Evolutionary conservation across 2,797 vertebrate genomes (phyloP).

Genomic region (Pipistrellus pygmaeus): DNA sequence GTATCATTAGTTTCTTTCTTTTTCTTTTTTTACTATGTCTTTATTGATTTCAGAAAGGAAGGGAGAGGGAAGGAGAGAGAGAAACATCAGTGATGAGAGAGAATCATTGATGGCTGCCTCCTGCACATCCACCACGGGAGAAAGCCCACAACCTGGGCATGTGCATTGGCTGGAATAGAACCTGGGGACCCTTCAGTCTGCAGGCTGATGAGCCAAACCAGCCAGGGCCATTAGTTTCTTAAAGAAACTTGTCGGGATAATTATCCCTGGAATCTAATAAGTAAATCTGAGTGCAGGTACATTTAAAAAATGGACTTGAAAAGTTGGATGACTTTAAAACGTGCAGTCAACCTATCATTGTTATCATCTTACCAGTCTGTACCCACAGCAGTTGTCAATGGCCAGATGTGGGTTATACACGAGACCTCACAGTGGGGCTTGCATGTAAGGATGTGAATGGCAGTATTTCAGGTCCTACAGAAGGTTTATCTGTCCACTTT

Average conservation of each 20-base stretch:
- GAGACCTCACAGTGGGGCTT: not conserved
- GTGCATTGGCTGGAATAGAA: no score
- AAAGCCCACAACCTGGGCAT: no score
- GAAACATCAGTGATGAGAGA: no score
- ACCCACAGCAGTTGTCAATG: not conserved
- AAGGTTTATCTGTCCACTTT: not conserved
- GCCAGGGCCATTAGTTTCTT: not conserved
- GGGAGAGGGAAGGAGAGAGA: no score
- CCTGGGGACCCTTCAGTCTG: no score
- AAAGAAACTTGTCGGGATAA: not conserved
- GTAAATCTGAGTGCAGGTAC: not conserved
- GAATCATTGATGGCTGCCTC: no score
- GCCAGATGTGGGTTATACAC: not conserved
- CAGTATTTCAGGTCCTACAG: not conserved
- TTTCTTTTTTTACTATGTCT: no score
- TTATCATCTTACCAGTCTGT: not conserved
- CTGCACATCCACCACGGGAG: no score
- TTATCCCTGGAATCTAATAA: slow-evolving; percentile 17
- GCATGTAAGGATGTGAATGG: not conserved
- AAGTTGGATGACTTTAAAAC: not conserved
- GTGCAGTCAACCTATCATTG: not conserved
- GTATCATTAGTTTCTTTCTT: slow-evolving; percentile 4
- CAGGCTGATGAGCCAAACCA: no score
- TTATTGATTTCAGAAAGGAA: no score
- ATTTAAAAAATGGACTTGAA: slow-evolving; percentile 30